Conservation (phyloP, 2,888 invertebrate genomes). For the Biston betularia region DNA sequence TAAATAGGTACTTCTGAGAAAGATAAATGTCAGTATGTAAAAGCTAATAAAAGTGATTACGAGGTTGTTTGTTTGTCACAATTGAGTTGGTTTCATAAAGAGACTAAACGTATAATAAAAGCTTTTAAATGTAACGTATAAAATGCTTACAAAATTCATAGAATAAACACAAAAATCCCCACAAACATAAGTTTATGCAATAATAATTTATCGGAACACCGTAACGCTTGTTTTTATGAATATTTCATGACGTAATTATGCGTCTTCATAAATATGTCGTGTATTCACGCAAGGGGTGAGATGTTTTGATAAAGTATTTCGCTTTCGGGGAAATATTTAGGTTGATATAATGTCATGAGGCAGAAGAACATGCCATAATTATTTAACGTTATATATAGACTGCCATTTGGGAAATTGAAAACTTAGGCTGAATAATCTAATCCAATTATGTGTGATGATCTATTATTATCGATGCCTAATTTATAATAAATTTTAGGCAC, state of each 20-base stretch:
- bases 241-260: slow-evolving; percentile 59
- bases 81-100: neutral
- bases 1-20: too few species aligned
- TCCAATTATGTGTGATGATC: neutral
- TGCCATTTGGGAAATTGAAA: slow-evolving; percentile 19
- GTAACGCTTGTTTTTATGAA: slow-evolving; percentile 60
- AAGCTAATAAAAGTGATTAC: too few species aligned
- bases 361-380: slow-evolving; percentile 4
- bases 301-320: slow-evolving; percentile 37
- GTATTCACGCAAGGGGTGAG: slow-evolving; percentile 41
- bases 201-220: slow-evolving; percentile 31
- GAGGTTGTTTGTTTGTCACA: too few species aligned
- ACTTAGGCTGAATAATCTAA: slow-evolving; percentile 6
- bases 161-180: slow-evolving; percentile 5
- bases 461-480: neutral
- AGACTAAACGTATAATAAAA: neutral
- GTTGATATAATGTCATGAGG: slow-evolving; percentile 24
- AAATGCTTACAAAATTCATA: slow-evolving; percentile 2
- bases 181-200: slow-evolving; percentile 19
- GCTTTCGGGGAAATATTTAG: slow-evolving; percentile 31
- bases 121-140: neutral
- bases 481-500: neutral
- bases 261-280: slow-evolving; percentile 50
- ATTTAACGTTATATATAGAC: slow-evolving; percentile 6
- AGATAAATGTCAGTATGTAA: too few species aligned